phyloP scores from a whole-genome alignment of 2,113 vertebrate species.

The Brienomyrus brachyistius region DNA sequence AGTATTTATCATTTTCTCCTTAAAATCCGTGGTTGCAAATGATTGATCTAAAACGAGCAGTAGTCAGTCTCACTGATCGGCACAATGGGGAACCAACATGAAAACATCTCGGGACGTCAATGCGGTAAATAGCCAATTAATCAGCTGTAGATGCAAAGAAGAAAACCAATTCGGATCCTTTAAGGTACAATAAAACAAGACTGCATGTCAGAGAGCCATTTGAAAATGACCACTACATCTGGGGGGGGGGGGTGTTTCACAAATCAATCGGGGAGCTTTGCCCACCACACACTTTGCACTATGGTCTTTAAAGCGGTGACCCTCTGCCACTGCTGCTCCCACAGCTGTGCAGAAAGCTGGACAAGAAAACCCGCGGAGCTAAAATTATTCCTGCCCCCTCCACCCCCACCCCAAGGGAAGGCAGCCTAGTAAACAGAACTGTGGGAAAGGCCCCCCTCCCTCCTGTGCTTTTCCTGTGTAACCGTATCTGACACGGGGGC shows the following conservation, averaged over 20 bases:
- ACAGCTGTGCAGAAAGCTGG: slow-evolving; percentile 45
- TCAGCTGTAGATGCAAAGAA: neutral
- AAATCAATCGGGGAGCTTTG: neutral
- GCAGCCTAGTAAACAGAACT: slow-evolving; percentile 43
- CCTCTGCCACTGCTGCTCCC: slow-evolving; percentile 39
- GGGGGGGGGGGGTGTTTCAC: neutral
- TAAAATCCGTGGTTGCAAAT: neutral
- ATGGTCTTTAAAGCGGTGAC: neutral
- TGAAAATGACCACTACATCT: neutral
- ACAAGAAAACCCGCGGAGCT: slow-evolving; percentile 36
- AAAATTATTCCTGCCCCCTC: slow-evolving; percentile 46
- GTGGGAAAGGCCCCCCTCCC: slow-evolving; percentile 45
- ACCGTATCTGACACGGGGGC: neutral
- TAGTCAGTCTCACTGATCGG: neutral
- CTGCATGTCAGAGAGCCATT: neutral
- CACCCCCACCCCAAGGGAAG: slow-evolving; percentile 38
- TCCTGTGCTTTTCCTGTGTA: slow-evolving; percentile 27
- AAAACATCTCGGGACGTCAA: neutral
- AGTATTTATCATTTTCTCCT: neutral
- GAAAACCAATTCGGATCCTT: neutral
- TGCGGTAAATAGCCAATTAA: neutral
- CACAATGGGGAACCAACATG: neutral
- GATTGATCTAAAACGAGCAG: neutral
- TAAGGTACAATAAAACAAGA: neutral
- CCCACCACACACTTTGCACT: neutral